A percentile compares a stretch with the other conserved stretches of the same genome.
Evolutionary conservation across 2,113 vertebrate genomes (phyloP).

Genomic region (Sebastes fasciatus): DNA sequence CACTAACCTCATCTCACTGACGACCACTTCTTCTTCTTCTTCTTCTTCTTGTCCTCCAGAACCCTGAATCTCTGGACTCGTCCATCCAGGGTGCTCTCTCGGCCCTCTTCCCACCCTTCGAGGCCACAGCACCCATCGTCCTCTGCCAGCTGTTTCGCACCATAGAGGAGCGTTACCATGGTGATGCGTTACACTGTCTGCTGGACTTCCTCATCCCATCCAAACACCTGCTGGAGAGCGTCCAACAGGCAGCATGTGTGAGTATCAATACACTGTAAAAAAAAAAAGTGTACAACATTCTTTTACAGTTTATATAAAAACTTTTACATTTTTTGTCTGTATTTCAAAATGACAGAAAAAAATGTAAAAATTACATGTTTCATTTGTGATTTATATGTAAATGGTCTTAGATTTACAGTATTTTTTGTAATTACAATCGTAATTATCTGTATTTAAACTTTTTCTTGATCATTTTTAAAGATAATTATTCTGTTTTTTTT

Average conservation of each 20-base stretch:
- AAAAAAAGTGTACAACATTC: too few relatives aligned
- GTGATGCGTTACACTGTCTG: conserved; percentile 92
- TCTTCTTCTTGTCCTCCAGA: conserved; percentile 75
- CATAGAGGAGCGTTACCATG: conserved; percentile 90
- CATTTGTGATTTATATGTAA: too few relatives aligned
- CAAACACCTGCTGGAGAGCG: conserved; percentile 92
- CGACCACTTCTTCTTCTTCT: background rate
- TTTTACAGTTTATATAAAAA: too few relatives aligned
- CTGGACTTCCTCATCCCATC: conserved; percentile 94
- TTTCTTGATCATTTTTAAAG: too few relatives aligned
- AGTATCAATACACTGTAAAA: conserved; percentile 70
- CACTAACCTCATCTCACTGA: background rate
- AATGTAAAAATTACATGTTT: too few relatives aligned
- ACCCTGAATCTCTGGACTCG: conserved; percentile 88
- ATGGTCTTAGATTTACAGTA: too few relatives aligned
- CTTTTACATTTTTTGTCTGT: too few relatives aligned
- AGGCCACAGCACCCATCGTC: conserved; percentile 90
- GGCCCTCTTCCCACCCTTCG: conserved; percentile 92
- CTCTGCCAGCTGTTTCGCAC: conserved; percentile 94
- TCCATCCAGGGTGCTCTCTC: conserved; percentile 92
- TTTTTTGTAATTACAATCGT: too few relatives aligned
- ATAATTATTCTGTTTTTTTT: too few relatives aligned
- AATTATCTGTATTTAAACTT: too few relatives aligned
- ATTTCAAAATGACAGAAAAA: too few relatives aligned
- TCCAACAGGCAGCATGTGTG: conserved; percentile 94